Evolutionary conservation across 2,797 vertebrate genomes (phyloP), one percentile per base, ranked within the genome.

Genomic region (Paguma larvata): DNA sequence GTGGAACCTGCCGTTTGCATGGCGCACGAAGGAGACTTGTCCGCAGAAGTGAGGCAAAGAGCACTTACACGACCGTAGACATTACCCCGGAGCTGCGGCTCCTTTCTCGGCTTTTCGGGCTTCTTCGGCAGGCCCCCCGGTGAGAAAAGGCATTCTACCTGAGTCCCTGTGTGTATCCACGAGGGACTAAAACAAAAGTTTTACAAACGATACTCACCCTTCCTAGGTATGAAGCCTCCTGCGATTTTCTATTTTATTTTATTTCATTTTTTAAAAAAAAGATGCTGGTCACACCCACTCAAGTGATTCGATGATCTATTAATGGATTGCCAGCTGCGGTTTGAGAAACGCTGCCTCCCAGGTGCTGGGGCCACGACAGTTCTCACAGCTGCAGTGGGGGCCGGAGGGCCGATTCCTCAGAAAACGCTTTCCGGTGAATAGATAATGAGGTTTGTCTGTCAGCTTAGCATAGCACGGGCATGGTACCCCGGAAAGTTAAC

Each of bases 281-380:
- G 48, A 30, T 59, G 67, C 32, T 18, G 32, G 25, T 16, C 77
- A 79, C 11, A n/a, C 25, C n/a, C 27, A 68, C 32, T 44, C 30
- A 34, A 4, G 44, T 32, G 68, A 38, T 19, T 38, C 65, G 70
- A 27, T 1, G 2, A 13, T 32, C 53, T 19, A 19, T 25, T 4
- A 11, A 34, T 38, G 73, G 78, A 25, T 6, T 6, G 38, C 1
- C 51, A 25, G 15, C n/a, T 63, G 30, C 25, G 25, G n/a, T 72
- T 19, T 72, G 79, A 38, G 67, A 46, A 62, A 23, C 23, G 21
- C 2, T 14, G 19, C 4, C 2, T 56, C 6, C 38, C 56, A 5
- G 5, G n/a, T 5, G 3, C 30, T 0, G 6, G 82, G 65, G 34
- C 5, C 1, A 1, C 27, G 6, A 4, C n/a, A 44, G 8, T 67